phyloP scores from a whole-genome alignment of 2,797 vertebrate genomes.

The Melanotaenia boesemani region DNA sequence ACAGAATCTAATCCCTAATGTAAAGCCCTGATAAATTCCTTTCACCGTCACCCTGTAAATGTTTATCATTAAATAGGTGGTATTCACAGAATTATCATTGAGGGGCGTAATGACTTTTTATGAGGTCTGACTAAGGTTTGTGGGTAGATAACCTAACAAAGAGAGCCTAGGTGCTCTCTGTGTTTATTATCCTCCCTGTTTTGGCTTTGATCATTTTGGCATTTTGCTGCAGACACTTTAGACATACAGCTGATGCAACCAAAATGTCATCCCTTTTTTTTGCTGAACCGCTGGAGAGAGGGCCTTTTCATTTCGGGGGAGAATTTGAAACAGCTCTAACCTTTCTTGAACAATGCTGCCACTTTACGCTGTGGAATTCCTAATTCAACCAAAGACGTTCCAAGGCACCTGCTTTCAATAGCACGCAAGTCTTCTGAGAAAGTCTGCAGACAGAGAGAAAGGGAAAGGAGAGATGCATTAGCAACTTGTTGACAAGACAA shows the following conservation, averaged over 20 bases:
- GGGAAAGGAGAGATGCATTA: constrained; percentile 14
- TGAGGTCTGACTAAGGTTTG: constrained; percentile 69
- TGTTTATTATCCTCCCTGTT: constrained; percentile 67
- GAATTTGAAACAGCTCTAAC: constrained; percentile 79
- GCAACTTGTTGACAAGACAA: constrained; percentile 69
- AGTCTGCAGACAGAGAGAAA: constrained; percentile 33
- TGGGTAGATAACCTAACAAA: constrained; percentile 72
- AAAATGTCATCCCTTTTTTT: constrained; percentile 78
- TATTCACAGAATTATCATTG: constrained; percentile 66
- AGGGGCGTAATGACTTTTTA: constrained; percentile 73
- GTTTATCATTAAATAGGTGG: constrained; percentile 71
- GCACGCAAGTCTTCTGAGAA: constrained; percentile 55
- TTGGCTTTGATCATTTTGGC: constrained; percentile 79
- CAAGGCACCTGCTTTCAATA: constrained; percentile 67
- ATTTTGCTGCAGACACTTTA: constrained; percentile 78
- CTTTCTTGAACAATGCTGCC: constrained; percentile 80
- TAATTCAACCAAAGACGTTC: constrained; percentile 66
- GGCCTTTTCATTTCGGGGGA: constrained; percentile 73
- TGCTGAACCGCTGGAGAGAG: constrained; percentile 69
- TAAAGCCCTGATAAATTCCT: constrained; percentile 69
- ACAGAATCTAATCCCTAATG: constrained; percentile 70
- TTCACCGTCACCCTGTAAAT: constrained; percentile 70
- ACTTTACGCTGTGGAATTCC: constrained; percentile 78
- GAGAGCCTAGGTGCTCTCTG: constrained; percentile 55
- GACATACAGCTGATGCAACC: constrained; percentile 79